Base-by-base conservation (phyloP, 2,888 invertebrate species). In the Candidula unifasciata region DNA sequence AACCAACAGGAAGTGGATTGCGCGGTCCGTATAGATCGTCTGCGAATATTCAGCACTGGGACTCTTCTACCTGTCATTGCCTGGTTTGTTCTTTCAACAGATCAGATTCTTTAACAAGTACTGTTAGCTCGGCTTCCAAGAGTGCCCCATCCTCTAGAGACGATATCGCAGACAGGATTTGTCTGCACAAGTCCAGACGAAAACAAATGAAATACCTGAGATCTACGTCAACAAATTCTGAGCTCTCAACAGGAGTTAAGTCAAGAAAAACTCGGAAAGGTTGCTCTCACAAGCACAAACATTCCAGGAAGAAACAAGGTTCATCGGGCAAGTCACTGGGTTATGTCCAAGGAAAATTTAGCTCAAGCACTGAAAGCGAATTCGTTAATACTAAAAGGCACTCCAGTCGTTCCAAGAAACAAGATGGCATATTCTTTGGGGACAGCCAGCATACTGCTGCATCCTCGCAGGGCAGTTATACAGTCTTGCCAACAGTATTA, bases 361-460 rank as follows among this genome's bases (percentile, higher is more conserved):
- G 52, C 30, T 86, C 86, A 21, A 83, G 84, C 52, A 77, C 80
- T 0, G 86, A 86, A 44, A 86, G 83, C 24, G 85, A 87, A n/a
- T 35, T 69, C n/a, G 24, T 37, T 64, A 74, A 57, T 30, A 16
- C 8, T 10, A 35, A 27, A 21, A 60, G 60, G 6, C 24, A 24
- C 5, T n/a, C 13, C 13, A 3, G 10, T n/a, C 21, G 6, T 3
- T 27, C 52, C 27, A 74, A n/a, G 0, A 27, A 6, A 8, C 24
- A 74, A 2, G 13, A 52, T 27, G 27, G 13, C 16, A n/a, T 13
- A 13, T 2, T 2, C 8, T 44, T 16, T 44, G 27, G 3, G n/a
- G 21, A 52, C 24, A 52, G 6, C 2, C n/a, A n/a, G 73, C 3
- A 13, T 5, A 16, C 6, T 60, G 60, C 21, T 3, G 10, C 60